These are phyloP conservation scores for Tiphia femorata DNA, from an alignment of 2,888 invertebrate species.

Conservation along the genomic window DNA sequence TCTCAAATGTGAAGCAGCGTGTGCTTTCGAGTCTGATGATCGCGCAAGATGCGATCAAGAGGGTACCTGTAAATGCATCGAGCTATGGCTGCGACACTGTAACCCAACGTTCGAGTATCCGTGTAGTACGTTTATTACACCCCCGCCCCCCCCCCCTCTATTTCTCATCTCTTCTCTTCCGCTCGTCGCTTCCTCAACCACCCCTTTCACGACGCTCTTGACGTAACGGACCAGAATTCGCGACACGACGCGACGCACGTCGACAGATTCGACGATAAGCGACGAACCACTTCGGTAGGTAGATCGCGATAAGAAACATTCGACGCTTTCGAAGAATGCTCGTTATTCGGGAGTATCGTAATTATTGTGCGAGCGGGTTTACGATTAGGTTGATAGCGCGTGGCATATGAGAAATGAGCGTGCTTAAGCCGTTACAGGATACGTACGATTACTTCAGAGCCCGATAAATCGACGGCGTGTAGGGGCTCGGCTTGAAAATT, in stretches of 20 bases:
- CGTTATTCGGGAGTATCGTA: too few relatives aligned
- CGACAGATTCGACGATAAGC: too few relatives aligned
- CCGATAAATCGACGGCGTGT: not conserved
- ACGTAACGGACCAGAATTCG: not conserved
- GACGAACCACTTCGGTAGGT: too few relatives aligned
- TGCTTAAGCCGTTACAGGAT: too few relatives aligned
- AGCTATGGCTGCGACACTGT: constrained; percentile 66
- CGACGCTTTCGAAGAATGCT: too few relatives aligned
- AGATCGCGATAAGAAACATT: too few relatives aligned
- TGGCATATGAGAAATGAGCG: too few relatives aligned
- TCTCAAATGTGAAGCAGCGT: not conserved
- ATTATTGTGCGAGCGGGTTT: too few relatives aligned
- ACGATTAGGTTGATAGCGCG: too few relatives aligned
- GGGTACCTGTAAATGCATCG: constrained; percentile 64
- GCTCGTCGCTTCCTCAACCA: constrained; percentile 10
- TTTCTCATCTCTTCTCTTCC: constrained; percentile 31
- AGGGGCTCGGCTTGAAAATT: too few relatives aligned
- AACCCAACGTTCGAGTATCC: constrained; percentile 47
- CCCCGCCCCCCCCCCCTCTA: constrained; percentile 20
- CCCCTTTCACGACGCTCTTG: not conserved
- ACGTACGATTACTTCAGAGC: too few relatives aligned
- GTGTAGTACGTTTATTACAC: constrained; percentile 35
- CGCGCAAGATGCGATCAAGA: constrained; percentile 36
- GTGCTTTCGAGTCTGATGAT: not conserved
- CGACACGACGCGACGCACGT: not conserved